Conservation (phyloP, 1,140 invertebrate species). For the Apis florea region DNA sequence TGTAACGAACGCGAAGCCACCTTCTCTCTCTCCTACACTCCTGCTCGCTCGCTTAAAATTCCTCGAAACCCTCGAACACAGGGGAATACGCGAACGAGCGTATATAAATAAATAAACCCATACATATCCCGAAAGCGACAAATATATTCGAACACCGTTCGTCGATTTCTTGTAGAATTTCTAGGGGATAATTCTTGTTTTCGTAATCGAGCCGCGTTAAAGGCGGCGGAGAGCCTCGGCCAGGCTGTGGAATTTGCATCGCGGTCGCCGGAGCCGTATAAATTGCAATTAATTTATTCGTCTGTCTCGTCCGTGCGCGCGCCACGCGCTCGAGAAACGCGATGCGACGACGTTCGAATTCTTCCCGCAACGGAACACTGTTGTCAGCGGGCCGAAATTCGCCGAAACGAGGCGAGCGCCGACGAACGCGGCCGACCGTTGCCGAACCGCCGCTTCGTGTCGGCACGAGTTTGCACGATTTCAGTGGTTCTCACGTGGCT, state of each 20-base stretch:
- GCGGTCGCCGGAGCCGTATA: constrained; percentile 14
- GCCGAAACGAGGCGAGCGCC: neutral
- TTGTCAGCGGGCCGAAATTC: neutral
- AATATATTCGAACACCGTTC: neutral
- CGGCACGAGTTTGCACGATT: constrained; percentile 2
- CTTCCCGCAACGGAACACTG: constrained; percentile 40
- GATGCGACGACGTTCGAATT: constrained; percentile 37
- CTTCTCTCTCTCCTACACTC: too few relatives aligned
- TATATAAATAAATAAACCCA: too few relatives aligned
- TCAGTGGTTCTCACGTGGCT: constrained; percentile 38
- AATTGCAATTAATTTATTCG: constrained; percentile 50
- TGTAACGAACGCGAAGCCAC: too few relatives aligned
- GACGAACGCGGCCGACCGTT: neutral
- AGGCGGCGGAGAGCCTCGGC: neutral
- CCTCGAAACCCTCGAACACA: too few relatives aligned
- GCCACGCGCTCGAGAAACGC: neutral
- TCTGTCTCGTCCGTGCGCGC: constrained; percentile 3
- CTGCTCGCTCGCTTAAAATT: too few relatives aligned
- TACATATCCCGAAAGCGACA: too few relatives aligned
- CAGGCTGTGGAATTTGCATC: constrained; percentile 20
- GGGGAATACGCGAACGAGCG: too few relatives aligned
- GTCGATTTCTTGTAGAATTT: neutral
- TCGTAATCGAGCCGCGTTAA: neutral
- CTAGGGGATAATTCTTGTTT: neutral
- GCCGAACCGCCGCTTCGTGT: neutral